phyloP scores from a whole-genome alignment of 2,113 vertebrate genomes.

The Phainopepla nitens region DNA sequence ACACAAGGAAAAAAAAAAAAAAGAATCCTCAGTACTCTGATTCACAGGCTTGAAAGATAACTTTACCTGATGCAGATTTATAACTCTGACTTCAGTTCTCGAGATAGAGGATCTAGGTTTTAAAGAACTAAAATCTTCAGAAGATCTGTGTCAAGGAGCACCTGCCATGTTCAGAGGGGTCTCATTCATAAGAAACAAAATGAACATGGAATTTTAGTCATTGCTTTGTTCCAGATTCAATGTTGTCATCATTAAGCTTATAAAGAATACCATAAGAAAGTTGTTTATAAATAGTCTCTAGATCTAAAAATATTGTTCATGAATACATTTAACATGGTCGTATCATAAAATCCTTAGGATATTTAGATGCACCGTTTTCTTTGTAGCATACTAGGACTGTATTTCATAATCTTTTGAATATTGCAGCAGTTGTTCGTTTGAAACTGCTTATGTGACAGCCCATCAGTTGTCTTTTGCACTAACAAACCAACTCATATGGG shows the following conservation, averaged over 20 bases:
- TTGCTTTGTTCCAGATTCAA: not conserved
- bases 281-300: not conserved
- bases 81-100: not conserved
- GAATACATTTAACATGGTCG: not conserved
- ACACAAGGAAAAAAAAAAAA: too few relatives aligned
- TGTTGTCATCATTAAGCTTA: not conserved
- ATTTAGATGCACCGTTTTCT: not conserved
- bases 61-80: not conserved
- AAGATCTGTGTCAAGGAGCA: not conserved
- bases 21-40: not conserved
- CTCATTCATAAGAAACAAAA: not conserved
- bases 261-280: not conserved
- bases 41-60: not conserved
- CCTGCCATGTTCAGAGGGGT: fast-evolving
- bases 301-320: not conserved
- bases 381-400: not conserved
- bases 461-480: conserved; percentile 22
- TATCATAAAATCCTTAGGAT: not conserved
- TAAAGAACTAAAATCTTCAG: not conserved
- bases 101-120: not conserved
- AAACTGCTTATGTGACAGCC: not conserved
- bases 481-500: not conserved
- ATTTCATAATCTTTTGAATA: not conserved
- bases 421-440: not conserved
- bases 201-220: not conserved